Evolutionary conservation across 2,113 vertebrate genomes (phyloP), one percentile per base, ranked within the genome.

Genomic region (Triplophysa tibetana): DNA sequence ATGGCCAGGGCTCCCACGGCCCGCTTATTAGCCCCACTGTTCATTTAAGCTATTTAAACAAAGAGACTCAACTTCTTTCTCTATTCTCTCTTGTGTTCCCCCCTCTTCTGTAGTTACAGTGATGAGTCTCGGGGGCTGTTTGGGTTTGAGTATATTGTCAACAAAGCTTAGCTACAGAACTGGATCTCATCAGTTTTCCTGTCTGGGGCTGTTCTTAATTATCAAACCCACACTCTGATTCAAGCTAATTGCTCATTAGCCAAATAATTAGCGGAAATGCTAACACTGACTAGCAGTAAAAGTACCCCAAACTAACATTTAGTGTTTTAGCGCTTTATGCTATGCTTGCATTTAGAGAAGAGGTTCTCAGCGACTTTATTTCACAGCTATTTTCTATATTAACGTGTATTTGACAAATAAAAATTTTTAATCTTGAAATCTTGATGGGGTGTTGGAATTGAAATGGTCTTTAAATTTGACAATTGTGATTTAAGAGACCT

Each of bases 191-290:
- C 82, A 82, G 80, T 64, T 9, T 75, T 81, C 78, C 85, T 89
- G 84, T 83, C 75, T 84, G 60, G 7, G 68, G 83, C 73, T 86
- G 83, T 86, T 88, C 86, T 89, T 80, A 80, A 82, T 79, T 79
- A 78, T 79, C 69, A 63, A 1, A 33, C 16, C 8, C 78, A 62
- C 78, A 77, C 81, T 86, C 64, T 87, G 83, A 86, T 88, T 89
- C 67, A 65, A 88, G 90, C 88, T 83, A 90, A 88, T 77, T 85
- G 85, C 86, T 84, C 82, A 87, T 89, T 87, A 89, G 76, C 78
- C 26, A 2, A 45, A 80, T 70, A 33, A 61, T 88, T 89, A 90
- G 66, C 83, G 80, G 81, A 58, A 72, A 74, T 5, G 52, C 73
- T 61, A 62, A 64, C 54, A 74, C 7, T 24, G 56, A 41, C 12